Evolutionary conservation across 2,113 vertebrate species (phyloP), one percentile per base, ranked within the genome.

Genomic region (Passer domesticus): DNA sequence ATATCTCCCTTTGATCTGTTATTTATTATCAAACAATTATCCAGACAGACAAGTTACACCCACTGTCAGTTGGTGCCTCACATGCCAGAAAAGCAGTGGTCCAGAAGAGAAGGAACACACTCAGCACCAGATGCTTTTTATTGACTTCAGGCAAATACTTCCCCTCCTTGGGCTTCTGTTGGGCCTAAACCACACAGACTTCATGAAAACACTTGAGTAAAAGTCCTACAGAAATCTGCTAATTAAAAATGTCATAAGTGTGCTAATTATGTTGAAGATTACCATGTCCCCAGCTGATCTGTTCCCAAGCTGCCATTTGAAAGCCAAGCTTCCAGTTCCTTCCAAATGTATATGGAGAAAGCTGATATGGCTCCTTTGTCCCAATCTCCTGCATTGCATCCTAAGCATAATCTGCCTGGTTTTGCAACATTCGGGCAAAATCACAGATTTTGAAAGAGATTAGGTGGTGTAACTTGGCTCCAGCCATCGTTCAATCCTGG

Each of bases 391-490:
- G 43, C 55, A 11, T 83, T 90, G 47, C 47, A 0, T n/a, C 70
- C 76, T 47, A 49, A 60, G 64, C 37, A 44, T 78, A 83, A 94
- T 60, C 83, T 80, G 84, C 73, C 85, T 93, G 76, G 76, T 96
- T 96, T 97, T 95, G 94, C 94, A 96, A 96, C 94, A 76, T 75
- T 92, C 83, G 19, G 87, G 77, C 76, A 93, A 96, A 95, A 96
- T 92, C 93, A 84, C 62, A 75, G 93, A 73, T 87, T 97, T 79
- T 93, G 92, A 95, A 94, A 94, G 89, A 90, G 95, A 84, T 96
- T 94, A 92, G 88, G 50, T 96, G 92, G 86, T 3, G 73, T 84
- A 95, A 95, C 58, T 90, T 78, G 86, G 83, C 83, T 90, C 52
- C 83, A 92, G 76, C 44, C 44, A 84, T 68, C 11, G 0, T 84